Conservation (phyloP, 2,797 vertebrate species). For the Myioborus melanocephalus region DNA sequence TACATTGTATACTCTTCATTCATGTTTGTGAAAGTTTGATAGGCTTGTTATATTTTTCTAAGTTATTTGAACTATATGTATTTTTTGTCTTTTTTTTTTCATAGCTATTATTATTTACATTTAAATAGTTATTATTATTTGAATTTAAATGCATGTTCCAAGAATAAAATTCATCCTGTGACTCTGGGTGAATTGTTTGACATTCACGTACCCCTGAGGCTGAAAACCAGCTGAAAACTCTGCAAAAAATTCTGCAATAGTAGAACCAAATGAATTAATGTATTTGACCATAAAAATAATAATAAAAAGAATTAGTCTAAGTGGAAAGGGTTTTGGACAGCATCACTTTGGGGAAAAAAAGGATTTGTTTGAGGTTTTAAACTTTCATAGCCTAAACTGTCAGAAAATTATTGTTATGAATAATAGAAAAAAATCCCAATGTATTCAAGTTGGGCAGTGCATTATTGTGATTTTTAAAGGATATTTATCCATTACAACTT, state of each 20-base stretch:
- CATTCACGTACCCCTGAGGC: neutral
- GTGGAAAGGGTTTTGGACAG: neutral
- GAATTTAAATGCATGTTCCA: neutral
- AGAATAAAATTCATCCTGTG: neutral
- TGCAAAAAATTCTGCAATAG: neutral
- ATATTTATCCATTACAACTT: slow-evolving; percentile 80
- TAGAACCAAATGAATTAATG: neutral
- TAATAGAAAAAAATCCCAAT: slow-evolving; percentile 39
- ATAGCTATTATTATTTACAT: neutral
- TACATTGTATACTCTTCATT: neutral
- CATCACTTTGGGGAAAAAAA: neutral
- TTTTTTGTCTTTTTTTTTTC: neutral
- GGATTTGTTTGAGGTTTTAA: neutral
- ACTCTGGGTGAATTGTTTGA: neutral
- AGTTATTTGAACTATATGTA: rapidly evolving
- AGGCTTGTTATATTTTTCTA: neutral
- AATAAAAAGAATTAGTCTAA: neutral
- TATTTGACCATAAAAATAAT: neutral
- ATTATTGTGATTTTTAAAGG: slow-evolving; percentile 71
- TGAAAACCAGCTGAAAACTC: neutral
- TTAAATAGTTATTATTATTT: neutral
- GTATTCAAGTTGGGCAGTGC: slow-evolving; percentile 46
- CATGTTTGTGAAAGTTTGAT: neutral
- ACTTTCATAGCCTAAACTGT: neutral
- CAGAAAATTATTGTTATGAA: slow-evolving; percentile 11